Conservation (phyloP, 1,140 invertebrate genomes). For the Leptinotarsa undecemlineata region DNA sequence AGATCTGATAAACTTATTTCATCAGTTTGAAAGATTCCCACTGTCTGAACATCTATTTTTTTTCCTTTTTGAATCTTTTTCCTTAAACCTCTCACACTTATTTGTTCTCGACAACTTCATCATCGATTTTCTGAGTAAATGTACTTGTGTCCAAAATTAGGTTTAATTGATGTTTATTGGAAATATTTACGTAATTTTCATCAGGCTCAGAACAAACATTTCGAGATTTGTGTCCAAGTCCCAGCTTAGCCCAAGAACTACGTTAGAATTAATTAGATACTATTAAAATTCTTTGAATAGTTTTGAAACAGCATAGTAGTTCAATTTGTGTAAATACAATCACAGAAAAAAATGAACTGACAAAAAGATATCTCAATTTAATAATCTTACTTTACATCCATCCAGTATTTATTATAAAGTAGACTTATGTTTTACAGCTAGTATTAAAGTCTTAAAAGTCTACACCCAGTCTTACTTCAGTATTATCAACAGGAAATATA, state of each 20-base stretch:
- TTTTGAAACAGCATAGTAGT: constrained; percentile 28
- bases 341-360: constrained; percentile 48
- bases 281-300: constrained; percentile 18
- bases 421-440: constrained; percentile 40
- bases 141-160: too few species aligned
- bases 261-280: neutral
- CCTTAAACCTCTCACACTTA: too few species aligned
- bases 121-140: too few species aligned
- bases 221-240: neutral
- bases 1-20: too few species aligned
- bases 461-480: constrained; percentile 44
- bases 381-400: constrained; percentile 38
- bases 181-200: constrained; percentile 14
- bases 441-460: constrained; percentile 39
- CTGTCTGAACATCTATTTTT: too few species aligned
- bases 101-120: too few species aligned
- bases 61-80: too few species aligned
- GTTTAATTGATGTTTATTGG: too few species aligned
- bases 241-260: neutral
- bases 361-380: constrained; percentile 38
- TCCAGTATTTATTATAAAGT: constrained; percentile 43
- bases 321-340: constrained; percentile 47
- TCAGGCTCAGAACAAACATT: constrained; percentile 24
- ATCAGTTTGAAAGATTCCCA: too few species aligned
- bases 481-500: constrained; percentile 23